Evolutionary conservation across 53 echinoderm and acorn worm species (phyloP).

Genomic region (Crossaster papposus): DNA sequence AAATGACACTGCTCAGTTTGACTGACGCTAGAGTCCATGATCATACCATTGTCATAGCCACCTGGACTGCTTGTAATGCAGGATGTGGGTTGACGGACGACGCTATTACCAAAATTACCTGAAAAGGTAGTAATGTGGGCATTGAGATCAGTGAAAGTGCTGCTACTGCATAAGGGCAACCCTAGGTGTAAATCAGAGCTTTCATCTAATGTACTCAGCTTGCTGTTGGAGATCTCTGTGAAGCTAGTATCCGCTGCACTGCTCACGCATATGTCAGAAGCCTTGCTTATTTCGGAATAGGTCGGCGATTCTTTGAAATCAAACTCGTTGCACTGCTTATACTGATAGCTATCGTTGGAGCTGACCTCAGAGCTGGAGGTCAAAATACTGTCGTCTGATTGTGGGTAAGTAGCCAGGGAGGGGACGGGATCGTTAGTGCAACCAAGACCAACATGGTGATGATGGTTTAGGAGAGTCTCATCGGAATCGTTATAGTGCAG

Average conservation of each 20-base stretch:
- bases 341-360: constrained; percentile 68
- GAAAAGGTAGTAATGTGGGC: constrained; percentile 52
- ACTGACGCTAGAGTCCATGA: constrained; percentile 24
- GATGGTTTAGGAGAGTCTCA: constrained; percentile 57
- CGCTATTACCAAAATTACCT: constrained; percentile 28
- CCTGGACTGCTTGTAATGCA: constrained; percentile 20
- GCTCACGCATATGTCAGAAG: constrained; percentile 30
- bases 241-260: constrained; percentile 39
- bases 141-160: constrained; percentile 54
- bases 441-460: constrained; percentile 55
- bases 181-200: constrained; percentile 46
- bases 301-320: constrained; percentile 35
- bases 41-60: constrained; percentile 31
- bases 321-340: constrained; percentile 52
- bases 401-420: constrained; percentile 76
- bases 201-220: constrained; percentile 45
- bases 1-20: constrained; percentile 33
- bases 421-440: constrained; percentile 64
- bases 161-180: constrained; percentile 39
- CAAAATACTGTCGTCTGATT: constrained; percentile 86
- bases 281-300: constrained; percentile 39
- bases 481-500: constrained; percentile 91
- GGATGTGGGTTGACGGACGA: not conserved
- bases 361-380: constrained; percentile 82
- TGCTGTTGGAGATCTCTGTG: constrained; percentile 22